Evolutionary conservation across 2,113 vertebrate genomes (phyloP), one percentile per base, ranked within the genome.

Genomic region (Merops nubicus): DNA sequence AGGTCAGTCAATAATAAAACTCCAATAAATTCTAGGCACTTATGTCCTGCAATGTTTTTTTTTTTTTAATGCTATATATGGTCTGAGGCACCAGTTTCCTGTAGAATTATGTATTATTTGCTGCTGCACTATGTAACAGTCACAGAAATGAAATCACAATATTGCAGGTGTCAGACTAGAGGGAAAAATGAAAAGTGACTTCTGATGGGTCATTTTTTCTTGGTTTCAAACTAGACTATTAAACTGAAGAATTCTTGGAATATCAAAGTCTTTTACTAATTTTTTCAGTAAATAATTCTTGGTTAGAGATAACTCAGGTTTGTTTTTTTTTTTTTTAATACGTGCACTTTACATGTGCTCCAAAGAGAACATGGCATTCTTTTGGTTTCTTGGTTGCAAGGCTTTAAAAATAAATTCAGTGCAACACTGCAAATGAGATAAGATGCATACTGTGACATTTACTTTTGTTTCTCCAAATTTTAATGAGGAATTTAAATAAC

Each of bases 391-490:
- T 88, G 79, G 77, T 89, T 95, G 79, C 60, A 91, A 87, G 56
- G 48, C 75, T 96, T 96, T 84, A 96, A 93, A 96, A 96, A 94
- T 87, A 97, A 96, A 88, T 64, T 69, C 64, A 29, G 72, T 64
- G 83, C 85, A 94, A 88, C 59, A 68, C 31, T 94, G 76, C 88
- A 92, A 88, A 88, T 79, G 82, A 91, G 85, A 94, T 34, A 74
- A 86, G 69, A 92, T 42, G 64, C 59, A 51, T 88, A 78, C 79
- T 96, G 88, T 96, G 92, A 91, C 91, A 75, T 96, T 94, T 91
- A 77, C 63, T 88, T 96, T 92, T 94, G 63, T 93, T 94, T 91
- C 83, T 91, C 92, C 79, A 93, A 95, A 94, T 93, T 93, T 94
- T 96, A 88, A 88, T 45, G 86, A 78, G 91, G 86, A 86, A 91